phyloP scores from a whole-genome alignment of 1,140 invertebrate species.

The Cephus cinctus region DNA sequence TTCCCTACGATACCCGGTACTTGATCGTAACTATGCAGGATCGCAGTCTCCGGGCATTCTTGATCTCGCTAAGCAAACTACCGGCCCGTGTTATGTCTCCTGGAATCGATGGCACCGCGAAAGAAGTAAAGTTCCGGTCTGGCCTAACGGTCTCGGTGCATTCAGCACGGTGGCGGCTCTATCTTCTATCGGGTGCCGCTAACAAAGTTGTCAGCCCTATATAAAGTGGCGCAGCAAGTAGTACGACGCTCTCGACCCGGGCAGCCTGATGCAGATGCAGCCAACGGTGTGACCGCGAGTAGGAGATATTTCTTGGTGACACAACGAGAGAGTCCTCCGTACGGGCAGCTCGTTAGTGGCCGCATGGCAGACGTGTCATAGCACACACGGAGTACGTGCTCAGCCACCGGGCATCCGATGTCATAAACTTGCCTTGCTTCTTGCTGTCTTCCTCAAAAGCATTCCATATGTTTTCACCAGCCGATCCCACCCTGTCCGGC shows the following conservation, averaged over 20 bases:
- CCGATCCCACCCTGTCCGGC: too few relatives aligned
- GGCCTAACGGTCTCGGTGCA: neutral
- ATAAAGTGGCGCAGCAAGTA: constrained; percentile 11
- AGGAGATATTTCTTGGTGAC: constrained; percentile 37
- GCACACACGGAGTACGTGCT: constrained; percentile 15
- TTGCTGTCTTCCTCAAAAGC: constrained; percentile 4
- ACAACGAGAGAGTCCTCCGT: constrained; percentile 17
- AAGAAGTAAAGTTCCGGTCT: too few relatives aligned
- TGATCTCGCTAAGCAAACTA: too few relatives aligned
- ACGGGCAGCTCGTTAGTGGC: constrained; percentile 33
- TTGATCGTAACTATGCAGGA: too few relatives aligned
- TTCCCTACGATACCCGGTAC: too few relatives aligned
- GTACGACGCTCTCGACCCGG: too few relatives aligned
- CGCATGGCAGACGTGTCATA: constrained; percentile 25
- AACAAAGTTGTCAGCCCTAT: constrained; percentile 44
- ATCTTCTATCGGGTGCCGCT: constrained; percentile 29
- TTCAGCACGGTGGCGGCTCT: constrained; percentile 7
- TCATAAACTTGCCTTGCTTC: constrained; percentile 29
- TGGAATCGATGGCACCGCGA: too few relatives aligned
- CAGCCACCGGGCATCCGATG: constrained; percentile 26
- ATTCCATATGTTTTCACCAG: too few relatives aligned
- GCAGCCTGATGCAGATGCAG: constrained; percentile 10
- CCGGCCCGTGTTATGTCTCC: too few relatives aligned
- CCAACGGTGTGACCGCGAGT: constrained; percentile 17
- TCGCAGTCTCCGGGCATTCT: too few relatives aligned